Base-by-base conservation (phyloP, 2,113 vertebrate species). In the Plestiodon gilberti region DNA sequence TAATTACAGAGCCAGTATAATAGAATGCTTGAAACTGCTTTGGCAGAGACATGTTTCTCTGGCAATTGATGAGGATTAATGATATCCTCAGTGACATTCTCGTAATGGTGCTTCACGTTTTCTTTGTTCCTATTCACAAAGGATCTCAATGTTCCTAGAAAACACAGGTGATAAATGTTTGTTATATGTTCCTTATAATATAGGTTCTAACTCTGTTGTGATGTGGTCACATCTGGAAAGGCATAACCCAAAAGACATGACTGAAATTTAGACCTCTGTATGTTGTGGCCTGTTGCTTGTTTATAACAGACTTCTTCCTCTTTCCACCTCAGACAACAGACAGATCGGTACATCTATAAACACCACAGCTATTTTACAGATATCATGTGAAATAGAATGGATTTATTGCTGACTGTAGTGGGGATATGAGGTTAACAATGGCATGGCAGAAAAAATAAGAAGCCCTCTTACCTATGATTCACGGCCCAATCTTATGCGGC, bases 61-160 rank as follows among this genome's bases (percentile, higher is more conserved):
- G 78, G 85, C 74, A 87, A 87, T 87, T 81, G 85, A 87, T 87
- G 85, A 81, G 85, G 85, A 87, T 87, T 87, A 87, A 87, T 87
- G 85, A 87, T 75, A 87, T 87, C 78, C 69, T 86, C 81, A 87
- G 59, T 87, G 85, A 87, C 78, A 75, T 81, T 81, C 78, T 74
- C 22, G 79, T 81, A 87, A 87, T 87, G 40, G 85, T 75, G 61
- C 78, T 87, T 87, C 70, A 55, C 43, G 30, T 81, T 64, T 74
- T 78, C 40, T 87, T 87, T 87, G 85, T 87, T 70, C 73, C n/a
- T 64, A 35, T 81, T 74, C 78, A 87, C 70, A 87, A 81, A 87
- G 69, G 78, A 87, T 87, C 59, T 65, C 59, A 75, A 65, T 55
- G 43, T 87, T 81, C 70, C 78, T 38, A 75, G 71, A 14, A 81